Conservation (phyloP, 2,113 vertebrate species). For the Vulpes ferrilata region DNA sequence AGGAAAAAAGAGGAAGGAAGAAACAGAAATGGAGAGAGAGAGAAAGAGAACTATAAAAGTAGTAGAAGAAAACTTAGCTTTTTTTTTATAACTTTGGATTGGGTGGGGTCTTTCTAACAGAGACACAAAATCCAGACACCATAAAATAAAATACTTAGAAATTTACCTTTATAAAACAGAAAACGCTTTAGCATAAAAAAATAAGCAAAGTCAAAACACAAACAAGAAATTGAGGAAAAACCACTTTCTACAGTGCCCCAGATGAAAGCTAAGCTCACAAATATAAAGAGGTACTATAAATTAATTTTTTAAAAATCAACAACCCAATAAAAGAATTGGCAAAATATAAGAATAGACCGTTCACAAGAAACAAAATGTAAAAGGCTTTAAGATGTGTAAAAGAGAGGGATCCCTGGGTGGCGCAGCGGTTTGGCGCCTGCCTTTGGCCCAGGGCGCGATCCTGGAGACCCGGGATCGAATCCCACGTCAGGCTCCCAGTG, state of each 20-base stretch:
- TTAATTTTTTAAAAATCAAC: background rate
- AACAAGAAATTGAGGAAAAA: background rate
- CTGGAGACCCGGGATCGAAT: no score
- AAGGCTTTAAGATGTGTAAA: background rate
- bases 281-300: background rate
- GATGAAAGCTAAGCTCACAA: background rate
- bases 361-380: background rate
- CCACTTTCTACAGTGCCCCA: background rate
- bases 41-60: background rate
- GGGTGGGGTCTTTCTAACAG: background rate
- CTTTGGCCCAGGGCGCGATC: no score
- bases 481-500: no score
- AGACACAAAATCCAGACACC: background rate
- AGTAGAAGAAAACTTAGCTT: background rate
- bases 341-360: background rate
- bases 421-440: no score
- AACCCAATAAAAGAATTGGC: background rate
- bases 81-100: background rate
- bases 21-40: background rate
- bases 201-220: background rate
- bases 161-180: background rate
- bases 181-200: background rate
- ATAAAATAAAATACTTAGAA: constrained; percentile 15
- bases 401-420: background rate
- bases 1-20: background rate